These are phyloP conservation scores for Casuarius casuarius DNA, from an alignment of 2,113 vertebrate genomes.

Conservation along the genomic window DNA sequence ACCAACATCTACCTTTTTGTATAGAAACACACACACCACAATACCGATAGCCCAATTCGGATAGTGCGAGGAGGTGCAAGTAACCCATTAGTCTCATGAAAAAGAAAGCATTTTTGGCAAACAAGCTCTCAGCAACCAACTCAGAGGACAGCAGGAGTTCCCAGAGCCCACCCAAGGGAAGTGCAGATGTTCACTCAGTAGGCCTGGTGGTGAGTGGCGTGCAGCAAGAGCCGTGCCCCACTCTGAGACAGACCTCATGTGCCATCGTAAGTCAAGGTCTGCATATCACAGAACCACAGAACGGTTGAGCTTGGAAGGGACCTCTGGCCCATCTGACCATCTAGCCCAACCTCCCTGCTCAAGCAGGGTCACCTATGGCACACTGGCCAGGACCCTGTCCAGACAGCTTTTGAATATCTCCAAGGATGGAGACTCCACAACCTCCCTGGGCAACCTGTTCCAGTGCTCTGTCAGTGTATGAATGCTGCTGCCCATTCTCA, in stretches of 20 bases:
- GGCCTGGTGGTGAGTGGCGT: not conserved
- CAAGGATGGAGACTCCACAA: not conserved
- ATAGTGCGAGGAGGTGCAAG: not conserved
- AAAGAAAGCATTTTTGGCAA: not conserved
- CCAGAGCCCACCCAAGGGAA: not conserved
- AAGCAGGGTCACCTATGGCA: not conserved
- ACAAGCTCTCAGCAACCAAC: not conserved
- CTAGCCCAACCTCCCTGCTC: not conserved
- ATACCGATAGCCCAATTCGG: not conserved
- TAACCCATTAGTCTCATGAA: not conserved
- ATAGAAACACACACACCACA: not conserved
- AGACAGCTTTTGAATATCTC: not conserved
- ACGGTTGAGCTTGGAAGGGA: not conserved
- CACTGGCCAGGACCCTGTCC: not conserved
- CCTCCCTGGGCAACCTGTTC: not conserved
- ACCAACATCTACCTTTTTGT: not conserved
- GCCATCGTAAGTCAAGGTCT: rapidly evolving
- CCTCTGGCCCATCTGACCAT: not conserved
- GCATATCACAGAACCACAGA: not conserved
- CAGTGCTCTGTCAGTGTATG: not conserved
- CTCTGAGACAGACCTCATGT: rapidly evolving
- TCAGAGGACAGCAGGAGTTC: too few species aligned
- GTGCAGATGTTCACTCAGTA: not conserved
- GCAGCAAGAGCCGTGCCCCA: rapidly evolving
- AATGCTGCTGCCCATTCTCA: not conserved